Base-by-base conservation (phyloP, 2,888 invertebrate genomes). In the Corbicula japonica region DNA sequence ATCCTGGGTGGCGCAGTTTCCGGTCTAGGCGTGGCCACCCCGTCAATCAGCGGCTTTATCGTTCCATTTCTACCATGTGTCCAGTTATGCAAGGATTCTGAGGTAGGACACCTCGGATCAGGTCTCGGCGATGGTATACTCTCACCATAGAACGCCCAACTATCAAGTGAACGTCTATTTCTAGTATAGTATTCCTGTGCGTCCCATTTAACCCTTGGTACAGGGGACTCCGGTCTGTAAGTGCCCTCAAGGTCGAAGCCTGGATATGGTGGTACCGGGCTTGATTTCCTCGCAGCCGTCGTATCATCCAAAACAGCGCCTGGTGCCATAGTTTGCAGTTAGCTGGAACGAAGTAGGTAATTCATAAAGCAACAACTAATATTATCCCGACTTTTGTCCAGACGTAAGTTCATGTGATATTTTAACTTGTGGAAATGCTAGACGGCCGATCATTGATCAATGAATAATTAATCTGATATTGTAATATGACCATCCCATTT, bases 1-100 rank as follows among this genome's bases (percentile, higher is more conserved):
- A 90, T 83, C 26, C 90, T 76, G 1, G 87, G 84, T 0, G 89
- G 89, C 5, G 90, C 88, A 0, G 90, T 87, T 44, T 84, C 72
- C 6, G 88, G 88, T 35, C 89, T 75, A 1, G 90, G 85, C 6
- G 86, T 84, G 2, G 87, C 86, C 8, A 80, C 78, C 3, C 89
- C 86, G 35, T 87, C 86, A 15, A 90, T 58, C 23, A 89, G 18
- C 0, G 78, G 80, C 18, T 81, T 77, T 0, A 90, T 84, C 8
- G 80, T 87, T 8, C 90, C 90, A 54, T 83, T 63, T 63, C 84
- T 76, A 15, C 88, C 89, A 30, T 79, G 80, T 4, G 81, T 82
- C 77, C 87, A 88, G 74, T 89, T 89, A 0, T 60, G 65, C 56
- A 80, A 63, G 21, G 87, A 83, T 18, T 75, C 85, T 12, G 83